Base-by-base conservation (phyloP, 2,888 invertebrate genomes). In the Cerastis rubricosa region DNA sequence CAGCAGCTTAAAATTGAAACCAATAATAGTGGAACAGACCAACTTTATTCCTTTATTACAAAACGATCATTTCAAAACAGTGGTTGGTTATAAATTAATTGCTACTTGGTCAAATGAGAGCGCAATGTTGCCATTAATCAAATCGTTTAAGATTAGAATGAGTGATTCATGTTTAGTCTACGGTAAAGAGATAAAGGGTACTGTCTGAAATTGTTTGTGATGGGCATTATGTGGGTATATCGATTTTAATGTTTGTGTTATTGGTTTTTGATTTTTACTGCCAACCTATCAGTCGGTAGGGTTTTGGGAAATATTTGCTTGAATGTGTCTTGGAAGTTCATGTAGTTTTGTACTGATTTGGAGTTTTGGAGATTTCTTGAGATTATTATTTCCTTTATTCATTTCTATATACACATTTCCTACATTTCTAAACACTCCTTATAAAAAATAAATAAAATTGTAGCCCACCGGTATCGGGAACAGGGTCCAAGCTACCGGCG, bases 101-200 rank as follows among this genome's bases (percentile, higher is more conserved):
- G 78, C 64, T 51, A 47, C 70, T 76, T 67, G 29, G n/a, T 66
- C 63, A 19, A 61, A 72, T n/a, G 59, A 80, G 74, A 72, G 76
- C 35, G 45, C 68, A 64, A 43, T 64, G 61, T 61, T 43, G 40
- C 3, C 4, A 85, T 86, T 71, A 78, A 81, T 86, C 85, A 85
- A 73, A 79, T 74, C 73, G 79, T 76, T 86, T 69, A 43, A 76
- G 79, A 85, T 86, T 78, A 76, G 2, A 45, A 49, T 65, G 74
- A 78, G 57, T 75, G 73, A 81, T 81, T 80, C 45, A 72, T 86
- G 86, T 83, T 85, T 80, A 81, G 83, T 78, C 79, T 86, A 66
- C 64, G 11, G 40, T 14, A 0, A 5, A 47, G 40, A 74, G 54
- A 71, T 84, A 73, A 54, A 63, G 57, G 45, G 40, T 8, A 29